Conservation (phyloP, 64 coral and sea anemone genomes). For the Montipora cactus region DNA sequence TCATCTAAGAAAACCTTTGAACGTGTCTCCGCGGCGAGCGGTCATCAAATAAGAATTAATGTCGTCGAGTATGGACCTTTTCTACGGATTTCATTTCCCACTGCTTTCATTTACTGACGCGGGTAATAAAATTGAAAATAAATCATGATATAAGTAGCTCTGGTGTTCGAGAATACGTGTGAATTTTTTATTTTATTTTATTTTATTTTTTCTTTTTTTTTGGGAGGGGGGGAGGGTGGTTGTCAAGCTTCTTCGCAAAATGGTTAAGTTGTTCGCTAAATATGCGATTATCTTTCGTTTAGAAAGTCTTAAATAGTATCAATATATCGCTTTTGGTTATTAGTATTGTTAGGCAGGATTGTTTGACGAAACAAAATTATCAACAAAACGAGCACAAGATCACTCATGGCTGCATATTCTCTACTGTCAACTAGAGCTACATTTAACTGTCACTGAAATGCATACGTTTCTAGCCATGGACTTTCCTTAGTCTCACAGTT, state of each 20-base stretch:
- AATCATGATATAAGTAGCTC: background rate
- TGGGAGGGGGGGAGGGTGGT: no score
- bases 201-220: no score
- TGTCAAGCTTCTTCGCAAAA: no score
- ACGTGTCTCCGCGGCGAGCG: background rate
- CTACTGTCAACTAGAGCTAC: background rate
- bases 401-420: conserved; percentile 22
- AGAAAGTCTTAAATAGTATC: background rate
- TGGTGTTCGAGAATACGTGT: no score
- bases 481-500: background rate
- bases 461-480: background rate
- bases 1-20: background rate
- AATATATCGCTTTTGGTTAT: conserved; percentile 35
- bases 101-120: background rate
- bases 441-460: conserved; percentile 3
- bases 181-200: no score
- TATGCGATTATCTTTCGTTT: no score
- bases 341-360: conserved; percentile 16
- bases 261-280: no score
- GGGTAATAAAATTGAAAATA: conserved; percentile 43
- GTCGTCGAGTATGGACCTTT: background rate
- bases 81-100: background rate
- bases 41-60: background rate
- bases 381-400: background rate
- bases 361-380: conserved; percentile 49